Evolutionary conservation across 2,113 vertebrate genomes (phyloP), one percentile per base, ranked within the genome.

Genomic region (Hippoglossus stenolepis): DNA sequence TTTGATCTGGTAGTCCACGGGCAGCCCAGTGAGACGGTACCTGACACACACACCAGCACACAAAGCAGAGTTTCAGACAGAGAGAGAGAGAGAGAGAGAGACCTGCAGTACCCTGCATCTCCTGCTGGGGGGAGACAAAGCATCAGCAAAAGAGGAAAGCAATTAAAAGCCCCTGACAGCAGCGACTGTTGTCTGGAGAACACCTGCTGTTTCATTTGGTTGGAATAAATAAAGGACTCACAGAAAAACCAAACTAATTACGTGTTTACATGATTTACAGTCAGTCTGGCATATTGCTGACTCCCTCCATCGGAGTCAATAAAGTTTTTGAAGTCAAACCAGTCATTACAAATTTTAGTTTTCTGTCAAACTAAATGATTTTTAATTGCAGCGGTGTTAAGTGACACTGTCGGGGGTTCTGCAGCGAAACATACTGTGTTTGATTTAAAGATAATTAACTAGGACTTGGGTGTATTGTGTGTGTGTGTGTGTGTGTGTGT

Each of bases 1-100:
- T 87, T 96, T 99, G 85, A 96, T 96, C 90, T 99, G 98, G 88
- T 98, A 98, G 54, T 97, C 98, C 9, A 98, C 98, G 0, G 98
- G 98, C 65, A 99, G 90, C 64, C 98, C 98, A 0, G 97, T 97
- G 86, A 98, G 96, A 81, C 97, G 97, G 93, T 98, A 99, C 82
- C 98, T 99, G 87, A 65, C 43, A 21, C 5, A 40, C 24, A 24
- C 24, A 24, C 24, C 23, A 23, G 23, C 31, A 31, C 1, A 31
- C 28, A 28, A 5, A 5, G 6, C 31, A 31, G 31, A 7, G 31
- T 31, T 31, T 31, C 31, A 31, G 31, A 28, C 28, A 28, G 3
- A 28, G 28, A 28, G 28, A 28, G 28, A 28, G 28, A 28, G 28
- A 31, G 28, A 28, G 28, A 28, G 28, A 28, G 28, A 28, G 28